phyloP scores from a whole-genome alignment of 2,888 invertebrate genomes.

The Drosophila leonis region DNA sequence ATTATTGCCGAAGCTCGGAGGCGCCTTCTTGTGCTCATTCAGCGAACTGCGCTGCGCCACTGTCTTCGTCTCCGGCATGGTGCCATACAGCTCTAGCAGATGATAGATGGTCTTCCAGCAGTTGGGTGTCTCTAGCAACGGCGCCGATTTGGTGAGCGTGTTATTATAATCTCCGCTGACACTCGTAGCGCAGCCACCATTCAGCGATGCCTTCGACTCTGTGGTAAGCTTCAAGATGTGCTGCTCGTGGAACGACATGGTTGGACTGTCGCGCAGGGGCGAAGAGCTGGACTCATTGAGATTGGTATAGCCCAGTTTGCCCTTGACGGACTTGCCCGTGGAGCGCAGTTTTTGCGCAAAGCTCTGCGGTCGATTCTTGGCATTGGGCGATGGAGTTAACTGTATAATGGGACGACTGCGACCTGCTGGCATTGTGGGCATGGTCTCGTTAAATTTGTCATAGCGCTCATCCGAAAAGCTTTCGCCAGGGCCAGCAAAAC shows the following conservation, averaged over 20 bases:
- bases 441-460: conserved; percentile 85
- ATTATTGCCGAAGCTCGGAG: conserved; percentile 64
- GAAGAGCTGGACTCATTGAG: conserved; percentile 91
- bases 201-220: conserved; percentile 85
- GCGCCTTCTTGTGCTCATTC: conserved; percentile 85
- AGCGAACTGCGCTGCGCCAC: conserved; percentile 88
- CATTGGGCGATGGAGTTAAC: conserved; percentile 84
- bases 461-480: conserved; percentile 84
- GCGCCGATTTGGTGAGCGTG: conserved; percentile 78
- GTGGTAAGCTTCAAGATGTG: conserved; percentile 81
- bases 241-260: conserved; percentile 86
- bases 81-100: conserved; percentile 95
- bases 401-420: conserved; percentile 83
- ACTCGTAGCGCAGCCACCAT: conserved; percentile 83
- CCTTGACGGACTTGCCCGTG: conserved; percentile 93
- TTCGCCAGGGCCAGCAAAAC: conserved; percentile 81
- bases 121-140: conserved; percentile 87
- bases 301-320: conserved; percentile 91
- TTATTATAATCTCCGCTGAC: conserved; percentile 83
- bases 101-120: conserved; percentile 98
- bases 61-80: conserved; percentile 97
- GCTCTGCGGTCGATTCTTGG: conserved; percentile 90
- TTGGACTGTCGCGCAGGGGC: conserved; percentile 88
- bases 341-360: conserved; percentile 95
- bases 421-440: conserved; percentile 66